phyloP scores from a whole-genome alignment of 2,113 vertebrate genomes.

The Eolophus roseicapilla region DNA sequence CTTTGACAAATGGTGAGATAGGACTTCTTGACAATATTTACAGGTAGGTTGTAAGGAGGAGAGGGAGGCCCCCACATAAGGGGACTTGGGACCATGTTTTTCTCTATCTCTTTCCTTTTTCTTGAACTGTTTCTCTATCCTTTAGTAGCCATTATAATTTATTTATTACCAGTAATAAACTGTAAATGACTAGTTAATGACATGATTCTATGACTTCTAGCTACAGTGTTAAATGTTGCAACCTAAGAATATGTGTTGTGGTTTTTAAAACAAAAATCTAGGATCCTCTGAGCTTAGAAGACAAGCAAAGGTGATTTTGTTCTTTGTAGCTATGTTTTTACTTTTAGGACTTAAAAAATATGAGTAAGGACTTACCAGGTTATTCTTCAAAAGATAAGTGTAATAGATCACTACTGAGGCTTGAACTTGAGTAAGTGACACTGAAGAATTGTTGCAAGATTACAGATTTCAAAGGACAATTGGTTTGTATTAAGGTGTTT shows the following conservation, averaged over 20 bases:
- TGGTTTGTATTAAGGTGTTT: not conserved
- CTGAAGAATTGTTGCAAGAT: not conserved
- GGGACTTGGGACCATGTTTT: not conserved
- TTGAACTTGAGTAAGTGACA: not conserved
- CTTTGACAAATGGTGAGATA: not conserved
- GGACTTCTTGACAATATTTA: not conserved
- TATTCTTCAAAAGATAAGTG: not conserved
- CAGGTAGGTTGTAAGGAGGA: not conserved
- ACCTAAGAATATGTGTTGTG: rapidly evolving
- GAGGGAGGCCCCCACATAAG: not conserved
- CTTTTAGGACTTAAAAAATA: not conserved
- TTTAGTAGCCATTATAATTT: not conserved
- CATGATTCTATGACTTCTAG: not conserved
- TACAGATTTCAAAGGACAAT: not conserved
- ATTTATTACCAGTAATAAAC: not conserved
- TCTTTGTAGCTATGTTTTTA: not conserved
- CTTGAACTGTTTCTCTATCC: not conserved
- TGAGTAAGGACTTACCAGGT: not conserved
- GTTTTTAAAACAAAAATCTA: not conserved
- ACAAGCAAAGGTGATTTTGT: not conserved
- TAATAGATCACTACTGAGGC: not conserved
- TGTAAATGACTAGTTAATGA: not conserved
- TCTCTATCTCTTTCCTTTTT: not conserved
- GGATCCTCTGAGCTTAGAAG: not conserved
- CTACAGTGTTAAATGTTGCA: not conserved